Evolutionary conservation across 2,113 vertebrate genomes (phyloP).

Genomic region (Melanerpes aurifrons): DNA sequence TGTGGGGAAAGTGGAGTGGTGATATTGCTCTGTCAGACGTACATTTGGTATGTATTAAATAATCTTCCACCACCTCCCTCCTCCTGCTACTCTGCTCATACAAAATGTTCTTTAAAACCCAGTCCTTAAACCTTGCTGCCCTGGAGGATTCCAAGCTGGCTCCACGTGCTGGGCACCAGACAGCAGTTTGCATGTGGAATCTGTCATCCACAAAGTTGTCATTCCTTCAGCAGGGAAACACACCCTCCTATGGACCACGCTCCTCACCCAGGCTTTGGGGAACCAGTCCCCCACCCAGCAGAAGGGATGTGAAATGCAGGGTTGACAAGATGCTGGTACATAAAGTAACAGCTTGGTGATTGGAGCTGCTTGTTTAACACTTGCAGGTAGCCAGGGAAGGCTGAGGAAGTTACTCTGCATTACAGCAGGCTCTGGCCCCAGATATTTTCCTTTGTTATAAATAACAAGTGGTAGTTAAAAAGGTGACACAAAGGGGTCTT

Average conservation of each 20-base stretch:
- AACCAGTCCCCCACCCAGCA: not conserved
- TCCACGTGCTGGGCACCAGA: not conserved
- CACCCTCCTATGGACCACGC: not conserved
- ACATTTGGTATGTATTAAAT: slow-evolving; percentile 2
- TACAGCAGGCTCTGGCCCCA: not conserved
- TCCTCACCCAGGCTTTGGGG: not conserved
- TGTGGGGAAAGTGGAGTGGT: not conserved
- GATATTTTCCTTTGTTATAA: not conserved
- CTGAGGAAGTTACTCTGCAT: not conserved
- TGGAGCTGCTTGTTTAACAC: not conserved
- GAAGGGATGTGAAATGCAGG: not conserved
- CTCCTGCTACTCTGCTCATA: not conserved
- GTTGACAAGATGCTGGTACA: not conserved
- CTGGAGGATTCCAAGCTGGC: slow-evolving; percentile 38
- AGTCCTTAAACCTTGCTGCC: not conserved
- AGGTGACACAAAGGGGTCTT: not conserved
- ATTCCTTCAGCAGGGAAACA: not conserved
- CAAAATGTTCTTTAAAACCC: slow-evolving; percentile 2
- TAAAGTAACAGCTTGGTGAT: not conserved
- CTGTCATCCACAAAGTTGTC: not conserved
- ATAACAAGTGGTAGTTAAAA: not conserved
- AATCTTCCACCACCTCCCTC: not conserved
- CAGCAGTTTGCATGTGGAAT: not conserved
- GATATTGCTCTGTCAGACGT: not conserved
- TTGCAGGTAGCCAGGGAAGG: not conserved